Base-by-base conservation (phyloP, 2,888 invertebrate genomes). In the Protodeltote pygarga region DNA sequence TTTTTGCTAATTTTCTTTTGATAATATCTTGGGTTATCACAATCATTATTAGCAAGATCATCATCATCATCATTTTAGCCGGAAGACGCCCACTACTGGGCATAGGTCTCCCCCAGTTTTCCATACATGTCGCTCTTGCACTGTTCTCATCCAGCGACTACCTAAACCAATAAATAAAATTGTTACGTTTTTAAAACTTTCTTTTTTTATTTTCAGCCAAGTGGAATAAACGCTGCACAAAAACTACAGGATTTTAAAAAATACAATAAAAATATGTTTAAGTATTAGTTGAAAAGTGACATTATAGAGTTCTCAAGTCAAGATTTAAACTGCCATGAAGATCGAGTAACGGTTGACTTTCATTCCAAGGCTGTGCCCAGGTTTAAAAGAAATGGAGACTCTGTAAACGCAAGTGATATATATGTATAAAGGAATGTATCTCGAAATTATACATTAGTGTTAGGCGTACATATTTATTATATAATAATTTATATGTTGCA, bases 381-480 rank as follows among this genome's bases (percentile, higher is more conserved):
- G 64, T 32, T 41, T 61, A 34, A 27, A 17, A 57, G 41, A 19
- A 31, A 23, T 1, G 10, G 38, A 25, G 33, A 44, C 46, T 48
- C 39, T 52, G 42, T 67, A 39, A 34, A 29, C 63, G 65, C 47
- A 67, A 71, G 77, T 68, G 70, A 64, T 68, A 65, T 54, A 75
- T 77, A 79, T 83, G 75, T 77, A 73, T 76, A 78, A 69, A 71
- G 68, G 65, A 81, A 80, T 78, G 77, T 81, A 81, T 85, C 85
- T 86, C 85, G 74, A 77, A 79, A 79, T 78, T 79, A 65, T 77
- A 79, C 71, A 73, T 73, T 88, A 87, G 84, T 73, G 49, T 66
- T 88, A 87, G 84, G 79, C 75, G 62, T 87, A 86, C 83, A 82
- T 87, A 87, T 87, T 87, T 82, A 83, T 84, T 78, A 74, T 71